phyloP scores from a whole-genome alignment of 2,797 vertebrate genomes.

The Columba guinea region DNA sequence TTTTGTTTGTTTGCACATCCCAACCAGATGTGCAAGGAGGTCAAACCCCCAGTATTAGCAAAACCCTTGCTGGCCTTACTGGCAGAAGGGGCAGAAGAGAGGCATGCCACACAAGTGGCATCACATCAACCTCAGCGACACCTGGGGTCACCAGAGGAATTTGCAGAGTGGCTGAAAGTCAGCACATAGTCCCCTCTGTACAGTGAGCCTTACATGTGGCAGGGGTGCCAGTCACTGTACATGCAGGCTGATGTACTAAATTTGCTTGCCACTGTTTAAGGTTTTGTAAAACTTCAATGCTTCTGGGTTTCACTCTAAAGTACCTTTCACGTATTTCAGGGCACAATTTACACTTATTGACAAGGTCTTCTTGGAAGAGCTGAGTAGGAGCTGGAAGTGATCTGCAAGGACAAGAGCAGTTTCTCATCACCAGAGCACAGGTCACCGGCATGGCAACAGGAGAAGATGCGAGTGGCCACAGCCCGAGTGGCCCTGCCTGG shows the following conservation, averaged over 20 bases:
- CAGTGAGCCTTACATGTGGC: not conserved
- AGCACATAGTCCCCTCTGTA: not conserved
- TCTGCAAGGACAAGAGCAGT: not conserved
- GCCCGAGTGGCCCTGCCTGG: not conserved
- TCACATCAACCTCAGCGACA: not conserved
- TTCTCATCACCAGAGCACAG: not conserved
- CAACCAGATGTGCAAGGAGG: not conserved
- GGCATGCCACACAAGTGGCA: fast-evolving
- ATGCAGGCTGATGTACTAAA: not conserved
- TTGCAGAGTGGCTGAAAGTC: not conserved
- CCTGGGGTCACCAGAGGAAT: not conserved
- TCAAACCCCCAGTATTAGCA: fast-evolving
- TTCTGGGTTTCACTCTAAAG: not conserved
- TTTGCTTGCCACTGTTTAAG: not conserved
- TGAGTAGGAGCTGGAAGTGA: not conserved
- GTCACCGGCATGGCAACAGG: not conserved
- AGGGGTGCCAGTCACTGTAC: fast-evolving
- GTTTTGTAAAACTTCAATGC: not conserved
- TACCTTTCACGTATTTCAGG: not conserved
- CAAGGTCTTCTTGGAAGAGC: not conserved
- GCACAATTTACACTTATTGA: not conserved
- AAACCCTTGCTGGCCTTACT: not conserved
- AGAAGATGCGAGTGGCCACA: fast-evolving
- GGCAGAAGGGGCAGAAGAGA: not conserved
- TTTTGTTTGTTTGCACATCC: not conserved